phyloP scores from a whole-genome alignment of 2,888 invertebrate species.

The Plagodis pulveraria region DNA sequence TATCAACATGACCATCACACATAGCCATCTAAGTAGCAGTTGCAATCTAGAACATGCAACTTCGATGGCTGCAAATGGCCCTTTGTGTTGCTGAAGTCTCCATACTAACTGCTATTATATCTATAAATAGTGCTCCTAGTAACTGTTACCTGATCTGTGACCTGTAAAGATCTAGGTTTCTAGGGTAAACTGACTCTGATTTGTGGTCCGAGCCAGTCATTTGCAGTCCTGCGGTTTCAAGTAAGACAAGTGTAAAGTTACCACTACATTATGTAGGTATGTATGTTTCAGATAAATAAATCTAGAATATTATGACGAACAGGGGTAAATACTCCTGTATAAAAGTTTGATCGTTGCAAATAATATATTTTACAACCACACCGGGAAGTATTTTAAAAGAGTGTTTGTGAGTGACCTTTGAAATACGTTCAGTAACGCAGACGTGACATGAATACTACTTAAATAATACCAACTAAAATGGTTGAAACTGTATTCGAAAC shows the following conservation, averaged over 20 bases:
- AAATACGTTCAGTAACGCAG: no score
- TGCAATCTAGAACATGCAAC: conserved; percentile 18
- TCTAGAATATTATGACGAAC: no score
- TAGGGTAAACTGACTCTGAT: conserved; percentile 21
- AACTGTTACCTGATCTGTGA: not conserved
- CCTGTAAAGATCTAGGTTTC: conserved; percentile 19
- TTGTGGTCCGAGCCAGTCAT: conserved; percentile 10
- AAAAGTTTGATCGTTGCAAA: no score
- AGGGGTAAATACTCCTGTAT: no score
- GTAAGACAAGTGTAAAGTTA: not conserved
- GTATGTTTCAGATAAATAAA: no score
- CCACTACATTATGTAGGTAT: no score
- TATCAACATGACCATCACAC: not conserved
- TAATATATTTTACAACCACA: no score
- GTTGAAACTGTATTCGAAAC: no score
- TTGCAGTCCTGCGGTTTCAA: conserved; percentile 4
- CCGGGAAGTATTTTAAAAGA: no score
- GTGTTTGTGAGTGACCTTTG: no score
- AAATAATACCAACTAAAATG: no score
- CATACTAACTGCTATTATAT: not conserved
- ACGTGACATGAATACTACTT: no score
- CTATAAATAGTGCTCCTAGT: not conserved
- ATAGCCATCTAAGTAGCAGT: conserved; percentile 6
- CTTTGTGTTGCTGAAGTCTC: conserved; percentile 11
- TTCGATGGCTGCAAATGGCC: conserved; percentile 23